Evolutionary conservation across 2,888 invertebrate genomes (phyloP), one percentile per base, ranked within the genome.

Genomic region (Leuctra nigra): DNA sequence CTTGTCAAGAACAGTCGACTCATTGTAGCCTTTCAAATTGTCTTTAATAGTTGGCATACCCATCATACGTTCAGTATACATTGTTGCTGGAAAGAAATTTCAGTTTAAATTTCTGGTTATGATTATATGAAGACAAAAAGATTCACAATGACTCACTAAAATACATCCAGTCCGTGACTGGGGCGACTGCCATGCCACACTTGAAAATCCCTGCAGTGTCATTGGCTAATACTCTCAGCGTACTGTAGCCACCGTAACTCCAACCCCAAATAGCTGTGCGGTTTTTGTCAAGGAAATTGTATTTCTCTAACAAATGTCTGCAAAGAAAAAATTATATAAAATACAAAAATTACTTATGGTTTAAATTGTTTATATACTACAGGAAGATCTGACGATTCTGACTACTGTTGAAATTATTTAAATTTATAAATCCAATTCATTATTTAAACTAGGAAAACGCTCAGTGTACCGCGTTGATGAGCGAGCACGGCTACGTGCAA

Each of bases 21-120:
- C 77, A 48, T 78, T 74, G 69, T 96, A 96, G 24, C 87, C 90
- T 25, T 70, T 68, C 16, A 77, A 68, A 72, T 96, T 92, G 61
- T 86, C 84, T n/a, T 75, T 69, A 1, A 70, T 68, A n/a, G 72
- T 77, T 0, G 94, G 93, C 35, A 89, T 72, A 35, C 91, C 91
- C 97, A 98, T 95, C 70, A 93, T 97, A 20, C 97, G 79, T 72
- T 98, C 98, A 1, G 97, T 96, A 71, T 97, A 98, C 63, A 95
- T 91, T 1, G 97, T 91, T 95, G 96, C 96, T 95, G 68, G 13
- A 68, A 1, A 2, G n/a, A n/a, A n/a, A n/a, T n/a, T n/a, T n/a
- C n/a, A n/a, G n/a, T n/a, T n/a, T n/a, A n/a, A n/a, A n/a, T n/a
- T n/a, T n/a, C n/a, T n/a, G n/a, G n/a, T n/a, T n/a, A n/a, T n/a